A percentile compares a stretch with the other conserved stretches of the same genome.
phyloP scores from a whole-genome alignment of 2,113 vertebrate genomes.

The Butorides virescens region DNA sequence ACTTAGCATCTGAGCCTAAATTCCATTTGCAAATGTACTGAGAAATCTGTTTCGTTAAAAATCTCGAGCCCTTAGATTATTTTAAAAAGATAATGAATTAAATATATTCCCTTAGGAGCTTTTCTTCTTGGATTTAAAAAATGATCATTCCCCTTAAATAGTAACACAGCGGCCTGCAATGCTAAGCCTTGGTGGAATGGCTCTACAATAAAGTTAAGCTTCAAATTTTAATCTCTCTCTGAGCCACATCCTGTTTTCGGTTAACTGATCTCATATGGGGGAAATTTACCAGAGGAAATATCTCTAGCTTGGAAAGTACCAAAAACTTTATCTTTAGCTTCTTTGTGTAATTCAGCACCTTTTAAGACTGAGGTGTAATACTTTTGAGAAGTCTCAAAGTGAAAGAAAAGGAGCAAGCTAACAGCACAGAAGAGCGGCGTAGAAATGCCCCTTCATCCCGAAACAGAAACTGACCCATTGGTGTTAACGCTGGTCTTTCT shows the following conservation, averaged over 20 bases:
- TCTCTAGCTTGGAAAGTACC: slow-evolving; percentile 80
- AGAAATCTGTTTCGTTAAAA: not conserved
- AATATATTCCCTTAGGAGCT: not conserved
- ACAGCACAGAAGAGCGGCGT: not conserved
- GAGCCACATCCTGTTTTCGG: slow-evolving; percentile 80
- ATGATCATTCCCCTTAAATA: not conserved
- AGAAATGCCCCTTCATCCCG: not conserved
- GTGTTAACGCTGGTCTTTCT: not conserved
- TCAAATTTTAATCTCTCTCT: slow-evolving; percentile 34
- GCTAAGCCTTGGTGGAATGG: not conserved
- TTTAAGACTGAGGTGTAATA: slow-evolving; percentile 48
- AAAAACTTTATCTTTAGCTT: slow-evolving; percentile 74
- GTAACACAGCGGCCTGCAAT: not conserved
- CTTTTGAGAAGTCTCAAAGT: not conserved
- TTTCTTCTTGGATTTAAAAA: not conserved
- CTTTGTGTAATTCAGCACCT: slow-evolving; percentile 64
- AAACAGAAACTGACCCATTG: not conserved
- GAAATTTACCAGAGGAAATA: slow-evolving; percentile 78
- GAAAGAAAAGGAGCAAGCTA: not conserved
- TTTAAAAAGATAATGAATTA: not conserved
- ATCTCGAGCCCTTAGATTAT: not conserved
- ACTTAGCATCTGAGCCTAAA: not conserved
- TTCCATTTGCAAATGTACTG: not conserved
- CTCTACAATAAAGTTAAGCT: not conserved
- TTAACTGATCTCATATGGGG: slow-evolving; percentile 76